Percentiles rank a stretch among this genome's conserved stretches.
These are phyloP conservation scores for Brachypodius melanocephalos DNA, from an alignment of 2,113 vertebrate genomes.

Conservation along the genomic window DNA sequence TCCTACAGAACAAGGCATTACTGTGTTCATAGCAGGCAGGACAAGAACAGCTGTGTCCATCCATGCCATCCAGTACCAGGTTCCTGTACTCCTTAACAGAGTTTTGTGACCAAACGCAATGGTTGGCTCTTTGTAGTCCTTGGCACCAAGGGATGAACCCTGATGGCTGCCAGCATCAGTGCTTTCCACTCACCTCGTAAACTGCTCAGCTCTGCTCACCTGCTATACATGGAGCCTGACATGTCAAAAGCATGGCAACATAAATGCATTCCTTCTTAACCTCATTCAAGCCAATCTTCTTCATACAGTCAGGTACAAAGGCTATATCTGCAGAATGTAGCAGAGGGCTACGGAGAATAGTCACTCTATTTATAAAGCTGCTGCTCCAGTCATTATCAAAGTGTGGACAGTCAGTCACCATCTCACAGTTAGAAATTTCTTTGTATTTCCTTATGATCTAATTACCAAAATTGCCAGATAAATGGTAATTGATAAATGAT, in stretches of 20 bases:
- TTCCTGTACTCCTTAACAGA: background rate
- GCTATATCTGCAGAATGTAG: background rate
- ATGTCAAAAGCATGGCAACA: background rate
- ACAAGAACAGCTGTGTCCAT: background rate
- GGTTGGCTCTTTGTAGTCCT: background rate
- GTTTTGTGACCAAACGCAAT: background rate
- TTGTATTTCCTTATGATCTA: background rate
- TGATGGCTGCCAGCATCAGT: background rate
- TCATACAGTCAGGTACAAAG: background rate
- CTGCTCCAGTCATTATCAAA: background rate
- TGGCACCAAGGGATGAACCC: background rate
- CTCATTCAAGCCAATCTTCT: background rate
- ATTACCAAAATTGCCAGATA: background rate
- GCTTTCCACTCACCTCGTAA: background rate
- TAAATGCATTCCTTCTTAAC: background rate
- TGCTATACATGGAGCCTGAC: background rate
- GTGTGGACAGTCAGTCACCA: background rate
- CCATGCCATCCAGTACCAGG: background rate
- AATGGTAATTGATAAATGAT: background rate
- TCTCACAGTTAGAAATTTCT: background rate
- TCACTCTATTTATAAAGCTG: background rate
- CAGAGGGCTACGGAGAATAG: background rate
- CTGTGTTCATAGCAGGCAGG: background rate
- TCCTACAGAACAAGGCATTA: background rate
- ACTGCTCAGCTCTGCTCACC: background rate